Base-by-base conservation (phyloP, 2,797 vertebrate genomes). In the Manis pentadactyla region DNA sequence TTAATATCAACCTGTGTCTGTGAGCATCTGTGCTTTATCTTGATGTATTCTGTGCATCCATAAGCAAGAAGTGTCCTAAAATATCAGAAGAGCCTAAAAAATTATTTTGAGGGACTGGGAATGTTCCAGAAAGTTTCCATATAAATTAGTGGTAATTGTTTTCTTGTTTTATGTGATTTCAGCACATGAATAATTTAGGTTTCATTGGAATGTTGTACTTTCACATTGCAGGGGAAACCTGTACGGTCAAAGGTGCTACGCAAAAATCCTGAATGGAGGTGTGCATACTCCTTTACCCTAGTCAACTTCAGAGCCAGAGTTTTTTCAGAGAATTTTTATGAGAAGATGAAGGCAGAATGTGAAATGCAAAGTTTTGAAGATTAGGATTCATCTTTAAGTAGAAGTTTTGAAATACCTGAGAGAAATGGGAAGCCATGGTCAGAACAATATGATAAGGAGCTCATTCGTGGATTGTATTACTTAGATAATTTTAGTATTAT, bases 351-450 rank as follows among this genome's bases (percentile, higher is more conserved):
- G 64, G 29, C 27, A 88, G 77, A 61, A 42, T 55, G 61, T 66
- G 21, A 83, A 68, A 69, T 19, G 59, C 19, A 77, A 81, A n/a
- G n/a, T 64, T 37, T 78, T 59, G 27, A 77, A 75, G 34, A 39
- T 42, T 78, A 88, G 23, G 5, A 74, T 71, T 88, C 68, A 42
- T 69, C 10, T 90, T 84, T 64, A 77, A 85, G 51, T 6, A 49
- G 53, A 69, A 66, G 57, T 81, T 77, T 77, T 74, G 88, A 94
- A 96, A 82, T 87, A 78, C 5, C 27, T 66, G 46, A 31, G 64
- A 78, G 39, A 92, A 86, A 59, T 39, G 68, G 49, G 21, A 85
- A 68, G 29, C 8, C 31, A 29, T 7, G 9, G 2, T 85, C 23
- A 94, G 39, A 96, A 57, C 74, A 82, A n/a, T 8, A 19, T 14